These are phyloP conservation scores for Coptodon rendalli DNA, from an alignment of 2,113 vertebrate species.

Conservation along the genomic window DNA sequence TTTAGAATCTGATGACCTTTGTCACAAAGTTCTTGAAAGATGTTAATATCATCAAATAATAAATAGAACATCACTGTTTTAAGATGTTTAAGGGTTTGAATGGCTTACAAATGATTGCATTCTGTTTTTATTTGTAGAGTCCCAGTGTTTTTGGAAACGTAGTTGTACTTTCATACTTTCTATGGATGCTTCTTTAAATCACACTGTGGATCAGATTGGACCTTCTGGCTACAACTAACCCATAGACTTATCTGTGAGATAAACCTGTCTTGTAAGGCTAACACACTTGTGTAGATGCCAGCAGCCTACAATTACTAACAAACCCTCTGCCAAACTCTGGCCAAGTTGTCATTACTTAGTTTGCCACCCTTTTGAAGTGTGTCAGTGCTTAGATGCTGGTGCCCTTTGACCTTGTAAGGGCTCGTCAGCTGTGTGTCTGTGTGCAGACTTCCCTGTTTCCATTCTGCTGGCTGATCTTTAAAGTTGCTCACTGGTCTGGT, in stretches of 20 bases:
- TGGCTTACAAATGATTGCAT: background rate
- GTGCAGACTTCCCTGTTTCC: conserved; percentile 12
- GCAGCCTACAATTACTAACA: conserved; percentile 51
- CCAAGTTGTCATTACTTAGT: conserved; percentile 53
- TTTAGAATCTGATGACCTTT: background rate
- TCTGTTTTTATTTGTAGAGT: background rate
- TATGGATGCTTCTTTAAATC: background rate
- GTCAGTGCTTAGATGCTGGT: conserved; percentile 50
- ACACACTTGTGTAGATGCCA: conserved; percentile 1
- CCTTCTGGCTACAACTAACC: conserved; percentile 25
- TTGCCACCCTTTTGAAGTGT: conserved; percentile 58
- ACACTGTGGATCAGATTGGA: background rate
- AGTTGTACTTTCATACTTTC: background rate
- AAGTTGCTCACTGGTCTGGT: conserved; percentile 62
- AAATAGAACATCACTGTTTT: background rate
- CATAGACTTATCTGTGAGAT: conserved; percentile 40
- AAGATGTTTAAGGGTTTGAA: background rate
- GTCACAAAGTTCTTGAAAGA: background rate
- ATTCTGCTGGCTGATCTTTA: conserved; percentile 49
- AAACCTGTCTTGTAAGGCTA: background rate
- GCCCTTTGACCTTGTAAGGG: conserved; percentile 46
- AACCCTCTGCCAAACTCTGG: conserved; percentile 28
- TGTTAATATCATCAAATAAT: background rate
- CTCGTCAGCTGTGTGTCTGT: conserved; percentile 6
- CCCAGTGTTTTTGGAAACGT: background rate